Percentiles rank a stretch among this genome's conserved stretches.
These are phyloP conservation scores for Mustelus asterias DNA, from an alignment of 2,113 vertebrate species.

Conservation along the genomic window DNA sequence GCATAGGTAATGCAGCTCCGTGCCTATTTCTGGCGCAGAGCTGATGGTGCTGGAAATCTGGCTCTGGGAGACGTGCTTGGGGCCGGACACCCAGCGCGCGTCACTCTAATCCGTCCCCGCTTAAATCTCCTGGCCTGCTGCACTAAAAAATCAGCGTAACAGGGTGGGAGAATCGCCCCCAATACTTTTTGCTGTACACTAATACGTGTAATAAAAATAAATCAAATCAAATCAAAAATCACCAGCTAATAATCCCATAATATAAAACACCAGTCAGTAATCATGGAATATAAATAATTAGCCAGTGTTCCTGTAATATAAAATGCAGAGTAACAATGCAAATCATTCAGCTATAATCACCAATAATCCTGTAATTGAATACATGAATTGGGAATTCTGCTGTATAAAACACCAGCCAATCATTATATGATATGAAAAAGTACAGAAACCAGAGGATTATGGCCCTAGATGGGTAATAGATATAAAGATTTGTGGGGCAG, in stretches of 20 bases:
- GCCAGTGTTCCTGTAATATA: not conserved
- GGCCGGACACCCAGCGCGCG: no score
- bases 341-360: not conserved
- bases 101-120: no score
- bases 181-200: no score
- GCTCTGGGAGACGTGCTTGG: no score
- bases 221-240: not conserved
- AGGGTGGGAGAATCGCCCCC: no score
- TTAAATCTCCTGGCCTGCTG: no score
- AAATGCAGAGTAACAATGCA: not conserved
- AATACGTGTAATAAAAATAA: no score
- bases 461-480: not conserved
- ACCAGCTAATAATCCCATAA: not conserved
- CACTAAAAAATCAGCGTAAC: no score
- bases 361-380: not conserved
- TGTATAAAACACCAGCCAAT: not conserved
- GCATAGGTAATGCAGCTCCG: no score
- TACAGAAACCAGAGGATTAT: not conserved
- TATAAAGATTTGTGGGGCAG: not conserved
- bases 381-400: not conserved
- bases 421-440: not conserved
- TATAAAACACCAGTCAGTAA: not conserved
- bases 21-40: no score
- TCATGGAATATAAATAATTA: not conserved
- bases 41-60: no score